These are phyloP conservation scores for Athalia cordata DNA, from an alignment of 2,888 invertebrate genomes.

Conservation along the genomic window DNA sequence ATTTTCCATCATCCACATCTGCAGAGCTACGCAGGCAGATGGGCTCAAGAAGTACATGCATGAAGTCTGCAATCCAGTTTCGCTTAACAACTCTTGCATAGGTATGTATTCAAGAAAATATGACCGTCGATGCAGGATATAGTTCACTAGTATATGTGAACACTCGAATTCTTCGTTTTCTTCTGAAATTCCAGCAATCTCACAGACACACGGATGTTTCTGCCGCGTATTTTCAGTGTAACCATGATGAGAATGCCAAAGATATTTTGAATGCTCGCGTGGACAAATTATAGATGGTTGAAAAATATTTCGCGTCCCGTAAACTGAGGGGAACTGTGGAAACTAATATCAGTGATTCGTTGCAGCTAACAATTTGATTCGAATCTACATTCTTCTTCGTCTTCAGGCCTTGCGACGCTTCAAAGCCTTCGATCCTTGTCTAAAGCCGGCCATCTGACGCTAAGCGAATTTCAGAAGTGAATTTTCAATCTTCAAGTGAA, in stretches of 20 bases:
- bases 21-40: background rate
- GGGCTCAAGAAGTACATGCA: background rate
- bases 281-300: no score
- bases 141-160: no score
- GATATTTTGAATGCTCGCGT: no score
- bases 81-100: background rate
- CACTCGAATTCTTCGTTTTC: no score
- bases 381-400: background rate
- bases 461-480: constrained; percentile 39
- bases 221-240: no score
- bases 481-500: constrained; percentile 26
- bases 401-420: background rate
- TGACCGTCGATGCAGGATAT: background rate
- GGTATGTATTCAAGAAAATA: background rate
- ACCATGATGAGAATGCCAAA: no score
- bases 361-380: background rate
- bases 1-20: constrained; percentile 13
- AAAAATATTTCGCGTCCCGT: no score
- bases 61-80: background rate
- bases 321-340: no score
- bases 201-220: no score
- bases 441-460: constrained; percentile 31
- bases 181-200: no score
- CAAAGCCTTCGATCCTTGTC: constrained; percentile 1
- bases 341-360: background rate